A percentile compares a stretch with the other conserved stretches of the same genome.
Conservation (phyloP, 1,140 invertebrate species). For the Rhopalosiphum maidis region DNA sequence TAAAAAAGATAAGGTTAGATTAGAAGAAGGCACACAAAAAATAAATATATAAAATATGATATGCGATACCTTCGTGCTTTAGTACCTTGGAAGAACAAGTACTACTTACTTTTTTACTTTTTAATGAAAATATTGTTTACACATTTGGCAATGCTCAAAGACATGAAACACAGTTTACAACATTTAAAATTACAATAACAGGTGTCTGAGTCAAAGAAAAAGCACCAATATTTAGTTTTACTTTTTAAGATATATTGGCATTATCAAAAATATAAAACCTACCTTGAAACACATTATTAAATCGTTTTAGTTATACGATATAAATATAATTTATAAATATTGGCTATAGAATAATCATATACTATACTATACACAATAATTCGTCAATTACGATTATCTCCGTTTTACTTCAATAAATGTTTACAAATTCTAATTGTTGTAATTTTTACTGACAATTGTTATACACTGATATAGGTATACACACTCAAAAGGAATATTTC, state of each 20-base stretch:
- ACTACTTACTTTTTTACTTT: neutral
- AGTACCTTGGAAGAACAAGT: neutral
- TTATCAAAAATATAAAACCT: neutral
- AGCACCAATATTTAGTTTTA: neutral
- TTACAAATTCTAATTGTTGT: too few relatives aligned
- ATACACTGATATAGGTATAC: too few relatives aligned
- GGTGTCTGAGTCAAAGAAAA: neutral
- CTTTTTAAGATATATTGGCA: neutral
- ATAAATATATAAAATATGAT: neutral
- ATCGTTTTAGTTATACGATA: neutral
- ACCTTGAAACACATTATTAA: neutral
- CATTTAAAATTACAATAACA: neutral
- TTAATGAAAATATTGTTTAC: neutral
- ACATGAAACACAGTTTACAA: neutral
- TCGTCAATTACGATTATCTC: too few relatives aligned
- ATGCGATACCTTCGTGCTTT: too few relatives aligned
- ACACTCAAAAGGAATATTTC: too few relatives aligned
- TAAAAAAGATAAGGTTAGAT: constrained; percentile 23
- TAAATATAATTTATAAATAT: neutral
- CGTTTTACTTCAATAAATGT: too few relatives aligned
- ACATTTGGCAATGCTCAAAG: neutral
- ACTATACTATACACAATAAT: neutral
- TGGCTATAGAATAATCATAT: neutral
- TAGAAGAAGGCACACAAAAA: neutral
- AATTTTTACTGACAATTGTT: too few relatives aligned